Evolutionary conservation across 2,113 vertebrate genomes (phyloP).

Genomic region (Notothenia rossii): DNA sequence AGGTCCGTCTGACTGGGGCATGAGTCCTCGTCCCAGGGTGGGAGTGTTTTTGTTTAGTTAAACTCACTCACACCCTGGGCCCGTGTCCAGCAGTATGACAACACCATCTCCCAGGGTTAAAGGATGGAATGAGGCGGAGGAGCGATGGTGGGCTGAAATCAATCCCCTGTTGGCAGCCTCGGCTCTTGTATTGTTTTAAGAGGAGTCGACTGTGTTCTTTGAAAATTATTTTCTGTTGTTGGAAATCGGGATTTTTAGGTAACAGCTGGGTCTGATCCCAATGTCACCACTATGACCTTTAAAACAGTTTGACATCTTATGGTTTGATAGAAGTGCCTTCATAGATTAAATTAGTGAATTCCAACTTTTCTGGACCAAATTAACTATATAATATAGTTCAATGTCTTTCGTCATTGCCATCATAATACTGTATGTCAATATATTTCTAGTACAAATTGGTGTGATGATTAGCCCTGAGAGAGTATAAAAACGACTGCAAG

Average conservation of each 20-base stretch:
- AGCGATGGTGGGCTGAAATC: slow-evolving; percentile 60
- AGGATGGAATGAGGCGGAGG: slow-evolving; percentile 64
- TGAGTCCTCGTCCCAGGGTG: slow-evolving; percentile 44
- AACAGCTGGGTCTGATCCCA: slow-evolving; percentile 41
- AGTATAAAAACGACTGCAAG: not conserved
- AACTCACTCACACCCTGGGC: slow-evolving; percentile 75
- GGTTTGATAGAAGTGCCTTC: slow-evolving; percentile 3
- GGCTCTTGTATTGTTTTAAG: slow-evolving; percentile 68
- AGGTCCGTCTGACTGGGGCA: slow-evolving; percentile 48
- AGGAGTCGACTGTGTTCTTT: slow-evolving; percentile 76
- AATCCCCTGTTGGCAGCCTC: slow-evolving; percentile 62
- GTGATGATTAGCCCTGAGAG: not conserved
- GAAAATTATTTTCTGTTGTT: slow-evolving; percentile 73
- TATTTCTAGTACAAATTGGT: not conserved
- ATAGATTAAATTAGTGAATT: not conserved
- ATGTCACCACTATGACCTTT: slow-evolving; percentile 52
- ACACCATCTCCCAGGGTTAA: slow-evolving; percentile 72
- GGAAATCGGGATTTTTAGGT: slow-evolving; percentile 43
- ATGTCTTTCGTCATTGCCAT: not conserved
- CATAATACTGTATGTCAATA: not conserved
- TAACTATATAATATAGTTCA: not conserved
- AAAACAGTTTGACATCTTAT: slow-evolving; percentile 15
- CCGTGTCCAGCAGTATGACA: slow-evolving; percentile 77
- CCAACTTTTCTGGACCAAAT: not conserved
- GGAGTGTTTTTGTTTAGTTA: slow-evolving; percentile 80